A percentile compares a stretch with the other conserved stretches of the same genome.
These are phyloP conservation scores for Pogoniulus pusillus DNA, from an alignment of 2,797 vertebrate species.

Conservation along the genomic window DNA sequence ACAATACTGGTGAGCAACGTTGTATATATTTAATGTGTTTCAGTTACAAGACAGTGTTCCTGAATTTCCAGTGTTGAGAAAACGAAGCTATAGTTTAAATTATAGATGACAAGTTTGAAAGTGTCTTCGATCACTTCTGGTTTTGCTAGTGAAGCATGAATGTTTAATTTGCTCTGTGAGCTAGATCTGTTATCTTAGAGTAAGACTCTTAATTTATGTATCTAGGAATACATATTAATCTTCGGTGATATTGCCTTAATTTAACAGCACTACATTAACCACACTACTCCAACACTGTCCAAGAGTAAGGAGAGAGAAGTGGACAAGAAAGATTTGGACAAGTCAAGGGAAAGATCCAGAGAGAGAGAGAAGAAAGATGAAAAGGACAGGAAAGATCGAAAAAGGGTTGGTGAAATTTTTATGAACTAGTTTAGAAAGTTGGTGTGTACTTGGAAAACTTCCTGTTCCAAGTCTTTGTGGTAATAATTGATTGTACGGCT, in stretches of 20 bases:
- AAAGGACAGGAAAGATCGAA: constrained; percentile 91
- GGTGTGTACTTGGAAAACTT: not conserved
- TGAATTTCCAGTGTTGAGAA: not conserved
- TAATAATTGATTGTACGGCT: not conserved
- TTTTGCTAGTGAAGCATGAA: not conserved
- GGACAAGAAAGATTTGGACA: constrained; percentile 97
- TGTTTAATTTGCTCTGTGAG: not conserved
- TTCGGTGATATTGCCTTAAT: constrained; percentile 80
- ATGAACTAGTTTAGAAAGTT: constrained; percentile 59
- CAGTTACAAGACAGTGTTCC: not conserved
- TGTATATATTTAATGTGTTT: not conserved
- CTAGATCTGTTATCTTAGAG: not conserved
- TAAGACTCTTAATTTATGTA: constrained; percentile 11
- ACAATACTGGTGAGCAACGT: not conserved
- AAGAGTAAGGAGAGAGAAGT: constrained; percentile 97
- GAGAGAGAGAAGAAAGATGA: constrained; percentile 97
- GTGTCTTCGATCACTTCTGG: not conserved
- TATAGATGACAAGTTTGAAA: not conserved
- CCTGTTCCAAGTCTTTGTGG: not conserved
- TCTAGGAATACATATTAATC: constrained; percentile 68
- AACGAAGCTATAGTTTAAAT: not conserved
- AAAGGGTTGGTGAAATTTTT: constrained; percentile 88
- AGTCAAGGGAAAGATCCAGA: constrained; percentile 90
- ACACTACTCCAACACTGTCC: constrained; percentile 91
- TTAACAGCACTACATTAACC: constrained; percentile 93